Percentiles rank a stretch among this genome's conserved stretches.
These are phyloP conservation scores for Enteromius mattozi DNA, from an alignment of 2,797 vertebrate genomes.

Conservation along the genomic window DNA sequence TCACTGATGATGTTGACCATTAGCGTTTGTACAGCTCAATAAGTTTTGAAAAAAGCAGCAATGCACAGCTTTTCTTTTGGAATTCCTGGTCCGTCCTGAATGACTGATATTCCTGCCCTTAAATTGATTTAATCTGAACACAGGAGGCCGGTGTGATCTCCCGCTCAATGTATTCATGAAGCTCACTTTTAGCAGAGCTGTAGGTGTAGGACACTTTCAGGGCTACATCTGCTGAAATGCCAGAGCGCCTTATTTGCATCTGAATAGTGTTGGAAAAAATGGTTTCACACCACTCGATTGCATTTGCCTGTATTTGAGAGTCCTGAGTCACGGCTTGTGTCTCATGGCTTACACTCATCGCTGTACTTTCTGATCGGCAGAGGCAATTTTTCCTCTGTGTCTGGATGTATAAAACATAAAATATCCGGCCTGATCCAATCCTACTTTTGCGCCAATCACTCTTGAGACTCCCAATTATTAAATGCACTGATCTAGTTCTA, in stretches of 20 bases:
- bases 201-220: background rate
- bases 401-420: background rate
- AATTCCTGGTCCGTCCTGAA: background rate
- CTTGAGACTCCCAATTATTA: background rate
- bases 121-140: background rate
- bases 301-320: background rate
- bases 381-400: background rate
- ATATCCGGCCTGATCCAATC: background rate
- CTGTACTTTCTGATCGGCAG: slow-evolving; percentile 1
- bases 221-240: background rate
- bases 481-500: background rate
- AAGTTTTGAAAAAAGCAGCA: background rate
- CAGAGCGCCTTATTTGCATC: slow-evolving; percentile 3
- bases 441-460: background rate
- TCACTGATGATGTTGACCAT: background rate
- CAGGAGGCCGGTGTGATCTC: background rate
- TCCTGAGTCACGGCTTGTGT: slow-evolving; percentile 1
- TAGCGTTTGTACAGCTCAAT: background rate
- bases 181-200: slow-evolving; percentile 5
- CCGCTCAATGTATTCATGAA: slow-evolving; percentile 19
- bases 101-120: slow-evolving; percentile 15
- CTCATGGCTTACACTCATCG: background rate
- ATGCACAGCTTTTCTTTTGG: background rate
- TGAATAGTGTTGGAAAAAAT: background rate
- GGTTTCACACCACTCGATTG: background rate